phyloP scores from a whole-genome alignment of 2,797 vertebrate species.

The Scarus forsteni region DNA sequence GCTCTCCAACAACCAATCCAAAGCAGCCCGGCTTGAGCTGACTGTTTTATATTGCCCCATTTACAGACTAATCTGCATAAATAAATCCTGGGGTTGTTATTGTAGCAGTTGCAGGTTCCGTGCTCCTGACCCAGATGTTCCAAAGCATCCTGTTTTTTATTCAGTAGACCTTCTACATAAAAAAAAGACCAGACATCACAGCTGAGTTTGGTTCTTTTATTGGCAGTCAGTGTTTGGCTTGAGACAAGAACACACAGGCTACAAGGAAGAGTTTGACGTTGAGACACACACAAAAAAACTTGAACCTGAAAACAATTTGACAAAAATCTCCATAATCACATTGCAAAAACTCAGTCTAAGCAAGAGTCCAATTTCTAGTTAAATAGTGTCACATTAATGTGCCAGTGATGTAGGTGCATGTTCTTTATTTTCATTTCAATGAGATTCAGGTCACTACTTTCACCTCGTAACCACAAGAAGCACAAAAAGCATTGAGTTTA shows the following conservation, averaged over 20 bases:
- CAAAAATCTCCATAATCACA: constrained; percentile 27
- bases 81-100: constrained; percentile 35
- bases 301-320: constrained; percentile 29
- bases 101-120: constrained; percentile 25
- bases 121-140: constrained; percentile 33
- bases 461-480: too few relatives aligned
- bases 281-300: constrained; percentile 54
- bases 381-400: too few relatives aligned
- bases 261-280: constrained; percentile 55
- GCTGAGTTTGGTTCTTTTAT: constrained; percentile 68
- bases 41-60: constrained; percentile 29
- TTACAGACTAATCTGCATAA: constrained; percentile 49
- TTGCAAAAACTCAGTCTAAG: too few relatives aligned
- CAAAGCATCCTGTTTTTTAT: background rate
- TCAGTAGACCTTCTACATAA: constrained; percentile 14
- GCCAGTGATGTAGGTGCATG: too few relatives aligned
- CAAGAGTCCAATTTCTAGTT: too few relatives aligned
- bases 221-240: constrained; percentile 73
- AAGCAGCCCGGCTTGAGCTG: constrained; percentile 16
- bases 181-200: constrained; percentile 30
- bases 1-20: constrained; percentile 32
- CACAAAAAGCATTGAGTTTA: too few relatives aligned
- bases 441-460: too few relatives aligned
- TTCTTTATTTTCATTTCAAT: too few relatives aligned
- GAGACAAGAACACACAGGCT: constrained; percentile 63